Base-by-base conservation (phyloP, 2,888 invertebrate genomes). In the Cyclophora albipunctata region DNA sequence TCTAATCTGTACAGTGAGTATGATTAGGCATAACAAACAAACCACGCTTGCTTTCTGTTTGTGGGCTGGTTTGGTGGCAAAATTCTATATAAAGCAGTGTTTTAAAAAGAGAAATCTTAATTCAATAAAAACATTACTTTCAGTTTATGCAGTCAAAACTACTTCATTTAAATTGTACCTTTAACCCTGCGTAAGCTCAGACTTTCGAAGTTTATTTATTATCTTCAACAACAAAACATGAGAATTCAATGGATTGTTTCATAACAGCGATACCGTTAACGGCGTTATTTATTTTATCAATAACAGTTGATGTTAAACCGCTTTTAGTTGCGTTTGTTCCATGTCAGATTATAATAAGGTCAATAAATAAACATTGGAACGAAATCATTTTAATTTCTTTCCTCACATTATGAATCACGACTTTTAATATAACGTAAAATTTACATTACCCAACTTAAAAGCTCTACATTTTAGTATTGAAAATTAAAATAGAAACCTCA, bases 171-270 rank as follows among this genome's bases (percentile, higher is more conserved):
- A 20, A 20, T 20, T 20, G 20, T 20, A 20, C 20, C 20, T 20
- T 20, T 20, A 20, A 20, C 20, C 20, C 20, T 2, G 53, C 52
- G 52, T 59, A 59, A 62, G 53, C 48, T 54, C 46, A 46, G 45
- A 50, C 49, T 53, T 61, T 62, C 59, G 55, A 47, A 48, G 50
- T 55, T 63, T 60, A 59, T 66, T 60, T 60, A 65, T 64, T 55
- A 42, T 51, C 54, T 48, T 45, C 52, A 59, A 60, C 49, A 58
- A 59, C 62, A 57, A 63, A 65, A 64, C 54, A 60, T 50, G 60
- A 47, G 50, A 63, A 60, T 53, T 59, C 61, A 64, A 62, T 60
- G 61, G 63, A 59, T 57, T 51, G 58, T 69, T 68, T 65, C 65
- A 59, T 57, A 67, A 65, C 64, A 55, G 51, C 59, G 54, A 58